Evolutionary conservation across 2,797 vertebrate genomes (phyloP).

Genomic region (Chelon labrosus): DNA sequence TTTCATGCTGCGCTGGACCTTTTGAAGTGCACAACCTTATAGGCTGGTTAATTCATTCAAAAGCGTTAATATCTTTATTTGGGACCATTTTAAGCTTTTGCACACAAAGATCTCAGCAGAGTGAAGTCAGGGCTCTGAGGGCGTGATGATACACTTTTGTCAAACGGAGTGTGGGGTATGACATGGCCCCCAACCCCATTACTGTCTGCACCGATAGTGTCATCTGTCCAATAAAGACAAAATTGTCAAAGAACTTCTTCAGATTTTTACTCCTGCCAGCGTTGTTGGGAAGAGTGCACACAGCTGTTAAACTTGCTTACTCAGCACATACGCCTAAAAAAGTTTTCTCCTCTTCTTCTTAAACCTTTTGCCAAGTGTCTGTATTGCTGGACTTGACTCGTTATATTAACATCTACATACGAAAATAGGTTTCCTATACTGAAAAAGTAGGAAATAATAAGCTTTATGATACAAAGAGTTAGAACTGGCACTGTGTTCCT

Average conservation of each 20-base stretch:
- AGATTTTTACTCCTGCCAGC: neutral
- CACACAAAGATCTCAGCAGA: neutral
- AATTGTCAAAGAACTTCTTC: neutral
- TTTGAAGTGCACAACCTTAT: conserved; percentile 51
- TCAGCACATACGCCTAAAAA: neutral
- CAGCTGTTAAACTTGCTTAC: neutral
- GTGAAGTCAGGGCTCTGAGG: neutral
- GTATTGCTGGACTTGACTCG: too few species aligned
- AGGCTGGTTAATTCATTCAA: neutral
- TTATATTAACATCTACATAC: too few species aligned
- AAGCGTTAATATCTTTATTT: conserved; percentile 36
- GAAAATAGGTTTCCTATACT: too few species aligned
- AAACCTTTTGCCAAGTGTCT: neutral
- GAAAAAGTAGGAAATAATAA: too few species aligned
- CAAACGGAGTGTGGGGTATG: neutral
- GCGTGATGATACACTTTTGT: neutral
- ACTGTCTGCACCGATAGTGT: neutral
- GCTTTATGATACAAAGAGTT: too few species aligned
- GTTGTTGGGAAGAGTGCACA: neutral
- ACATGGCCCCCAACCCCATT: neutral
- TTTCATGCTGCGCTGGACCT: conserved; percentile 60
- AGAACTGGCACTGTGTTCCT: too few species aligned
- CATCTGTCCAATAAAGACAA: neutral
- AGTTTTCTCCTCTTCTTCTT: neutral
- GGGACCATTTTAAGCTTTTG: conserved; percentile 11